phyloP scores from a whole-genome alignment of 2,797 vertebrate genomes.

The Carduelis carduelis region DNA sequence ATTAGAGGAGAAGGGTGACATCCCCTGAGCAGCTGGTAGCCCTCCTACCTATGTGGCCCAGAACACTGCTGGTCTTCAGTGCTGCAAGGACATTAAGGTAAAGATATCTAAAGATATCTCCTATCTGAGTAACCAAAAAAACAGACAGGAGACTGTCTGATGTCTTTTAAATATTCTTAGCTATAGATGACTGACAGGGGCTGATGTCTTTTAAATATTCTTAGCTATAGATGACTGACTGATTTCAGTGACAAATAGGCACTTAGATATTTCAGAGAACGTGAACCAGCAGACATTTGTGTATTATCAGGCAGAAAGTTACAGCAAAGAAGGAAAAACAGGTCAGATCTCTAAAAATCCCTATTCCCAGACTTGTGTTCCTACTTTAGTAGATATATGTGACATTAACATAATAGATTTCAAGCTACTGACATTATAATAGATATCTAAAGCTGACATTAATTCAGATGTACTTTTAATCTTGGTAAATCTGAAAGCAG shows the following conservation, averaged over 20 bases:
- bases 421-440: neutral
- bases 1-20: neutral
- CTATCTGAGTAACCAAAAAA: neutral
- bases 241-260: neutral
- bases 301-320: neutral
- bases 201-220: neutral
- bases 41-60: neutral
- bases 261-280: neutral
- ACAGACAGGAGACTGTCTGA: neutral
- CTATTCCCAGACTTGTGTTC: neutral
- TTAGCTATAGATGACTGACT: neutral
- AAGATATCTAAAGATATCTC: neutral
- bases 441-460: neutral
- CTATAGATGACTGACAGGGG: neutral
- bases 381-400: neutral
- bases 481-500: constrained; percentile 3
- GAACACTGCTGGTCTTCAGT: neutral
- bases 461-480: constrained; percentile 30
- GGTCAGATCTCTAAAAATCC: neutral
- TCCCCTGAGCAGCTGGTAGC: neutral
- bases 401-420: neutral
- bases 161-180: neutral
- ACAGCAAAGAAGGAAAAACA: neutral
- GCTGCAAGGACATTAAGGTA: neutral
- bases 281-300: neutral